Evolutionary conservation across 2,888 invertebrate genomes (phyloP), one percentile per base, ranked within the genome.

Genomic region (Choristoneura rosaceana): DNA sequence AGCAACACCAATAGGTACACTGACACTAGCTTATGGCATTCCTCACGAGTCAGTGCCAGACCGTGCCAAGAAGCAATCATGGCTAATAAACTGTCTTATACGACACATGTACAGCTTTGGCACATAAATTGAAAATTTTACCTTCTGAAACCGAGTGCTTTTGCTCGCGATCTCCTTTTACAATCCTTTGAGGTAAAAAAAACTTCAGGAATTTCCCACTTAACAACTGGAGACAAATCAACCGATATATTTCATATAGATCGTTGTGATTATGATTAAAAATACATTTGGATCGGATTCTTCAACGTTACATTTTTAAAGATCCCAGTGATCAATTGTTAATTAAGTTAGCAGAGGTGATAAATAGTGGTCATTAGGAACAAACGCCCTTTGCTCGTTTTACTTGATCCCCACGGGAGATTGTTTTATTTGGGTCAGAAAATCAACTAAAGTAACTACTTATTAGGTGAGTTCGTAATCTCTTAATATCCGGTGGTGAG

Each of bases 11-110:
- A 45, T n/a, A n/a, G n/a, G n/a, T 47, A 0, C 17, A 25, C 7
- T 45, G 9, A 5, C 25, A 25, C 17, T 55, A 25, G 17, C 25
- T 55, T 55, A 25, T 34, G 64, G 64, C 50, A 71, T 71, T 71
- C 41, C 47, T 68, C 58, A 47, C 67, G 61, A 25, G 45, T 25
- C 38, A 58, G 73, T 73, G 64, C 73, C 68, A 73, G 50, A 68
- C 68, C 58, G 64, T 69, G 73, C 73, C 73, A 73, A 73, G 64
- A 69, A 64, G 69, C 59, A 59, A 73, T 69, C 68, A 64, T 73
- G 60, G 69, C 73, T 47, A 69, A 73, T 69, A 73, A 73, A 73
- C 68, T 33, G 71, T 71, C 70, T 64, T 64, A 64, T 59, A 67
- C 52, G 69, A 69, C 34, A 60, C 59, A 52, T 17, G 60, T 47